Evolutionary conservation across 64 coral and sea anemone genomes (phyloP).

Genomic region (Dendrophyllia cribrosa): DNA sequence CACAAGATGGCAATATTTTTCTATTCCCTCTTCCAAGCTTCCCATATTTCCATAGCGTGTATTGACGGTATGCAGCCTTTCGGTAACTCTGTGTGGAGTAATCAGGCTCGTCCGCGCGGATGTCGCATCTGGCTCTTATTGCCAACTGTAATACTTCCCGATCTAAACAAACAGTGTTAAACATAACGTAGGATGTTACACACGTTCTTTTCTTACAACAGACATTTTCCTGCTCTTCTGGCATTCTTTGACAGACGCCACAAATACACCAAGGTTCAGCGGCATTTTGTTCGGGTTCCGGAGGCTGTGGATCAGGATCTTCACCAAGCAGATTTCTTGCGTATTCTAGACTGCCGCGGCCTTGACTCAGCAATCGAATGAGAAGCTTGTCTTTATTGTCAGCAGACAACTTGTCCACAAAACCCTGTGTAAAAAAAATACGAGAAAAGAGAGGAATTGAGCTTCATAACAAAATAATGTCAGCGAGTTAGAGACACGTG

Average conservation of each 20-base stretch:
- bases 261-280: background rate
- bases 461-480: too few relatives aligned
- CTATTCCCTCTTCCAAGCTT: background rate
- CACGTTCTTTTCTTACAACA: slow-evolving; percentile 34
- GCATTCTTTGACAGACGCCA: slow-evolving; percentile 21
- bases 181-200: slow-evolving; percentile 47
- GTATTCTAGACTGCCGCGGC: slow-evolving; percentile 38
- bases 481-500: too few relatives aligned
- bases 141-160: slow-evolving; percentile 43
- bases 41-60: slow-evolving; percentile 36
- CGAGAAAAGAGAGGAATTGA: background rate
- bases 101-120: slow-evolving; percentile 31
- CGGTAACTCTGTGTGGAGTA: slow-evolving; percentile 31
- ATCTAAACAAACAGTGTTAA: slow-evolving; percentile 54
- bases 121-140: slow-evolving; percentile 44
- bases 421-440: background rate
- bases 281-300: background rate
- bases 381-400: slow-evolving; percentile 37
- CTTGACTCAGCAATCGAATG: slow-evolving; percentile 1
- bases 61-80: slow-evolving; percentile 51
- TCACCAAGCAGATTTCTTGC: background rate
- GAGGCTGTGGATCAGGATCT: background rate
- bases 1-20: slow-evolving; percentile 20
- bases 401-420: background rate
- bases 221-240: slow-evolving; percentile 8